These are phyloP conservation scores for Aphelenchoides bicaudatus DNA, from an alignment of 2,888 invertebrate species.

Conservation along the genomic window DNA sequence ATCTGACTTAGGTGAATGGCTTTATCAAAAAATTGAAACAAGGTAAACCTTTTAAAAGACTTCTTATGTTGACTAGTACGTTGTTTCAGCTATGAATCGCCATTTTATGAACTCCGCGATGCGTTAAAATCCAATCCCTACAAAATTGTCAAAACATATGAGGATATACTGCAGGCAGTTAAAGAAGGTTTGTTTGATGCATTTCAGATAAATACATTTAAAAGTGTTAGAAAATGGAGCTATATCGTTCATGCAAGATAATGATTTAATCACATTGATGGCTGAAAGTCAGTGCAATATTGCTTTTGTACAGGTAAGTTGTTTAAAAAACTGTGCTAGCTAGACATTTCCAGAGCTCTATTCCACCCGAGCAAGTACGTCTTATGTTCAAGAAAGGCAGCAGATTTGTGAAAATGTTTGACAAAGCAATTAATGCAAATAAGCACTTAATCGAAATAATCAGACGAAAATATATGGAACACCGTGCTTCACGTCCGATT, in stretches of 20 bases:
- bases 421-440: neutral
- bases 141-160: neutral
- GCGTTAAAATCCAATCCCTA: neutral
- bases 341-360: neutral
- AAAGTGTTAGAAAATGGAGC: neutral
- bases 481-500: too few species aligned
- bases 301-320: neutral
- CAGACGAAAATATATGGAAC: neutral
- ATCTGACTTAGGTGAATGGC: neutral
- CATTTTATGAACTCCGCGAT: neutral
- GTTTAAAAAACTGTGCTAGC: neutral
- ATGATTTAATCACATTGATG: neutral
- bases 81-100: neutral
- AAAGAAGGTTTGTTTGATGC: too few species aligned
- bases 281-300: neutral
- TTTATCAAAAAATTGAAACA: neutral
- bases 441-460: neutral
- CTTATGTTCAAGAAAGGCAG: conserved; percentile 3
- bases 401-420: conserved; percentile 1
- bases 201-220: neutral
- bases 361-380: neutral
- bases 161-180: too few species aligned
- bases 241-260: neutral
- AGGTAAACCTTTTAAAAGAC: neutral
- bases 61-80: neutral